Evolutionary conservation across 2,113 vertebrate species (phyloP).

Genomic region (Serilophus lunatus): DNA sequence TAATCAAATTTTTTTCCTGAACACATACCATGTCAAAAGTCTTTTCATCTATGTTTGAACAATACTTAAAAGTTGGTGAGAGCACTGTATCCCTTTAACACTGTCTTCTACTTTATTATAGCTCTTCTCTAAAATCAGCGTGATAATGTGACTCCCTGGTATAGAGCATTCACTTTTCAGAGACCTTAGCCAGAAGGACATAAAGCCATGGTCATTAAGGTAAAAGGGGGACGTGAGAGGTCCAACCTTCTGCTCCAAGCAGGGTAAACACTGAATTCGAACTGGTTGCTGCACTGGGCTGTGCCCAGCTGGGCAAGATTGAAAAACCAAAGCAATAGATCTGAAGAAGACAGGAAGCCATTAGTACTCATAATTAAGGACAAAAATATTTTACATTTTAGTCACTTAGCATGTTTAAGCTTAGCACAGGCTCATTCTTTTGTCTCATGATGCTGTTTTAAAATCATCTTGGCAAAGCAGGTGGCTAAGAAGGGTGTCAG

Average conservation of each 20-base stretch:
- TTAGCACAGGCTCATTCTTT: conserved; percentile 21
- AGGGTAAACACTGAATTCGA: not conserved
- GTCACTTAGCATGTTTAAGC: conserved; percentile 45
- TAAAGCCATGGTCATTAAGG: not conserved
- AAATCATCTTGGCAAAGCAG: conserved; percentile 42
- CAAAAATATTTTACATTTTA: conserved; percentile 50
- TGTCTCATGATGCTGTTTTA: conserved; percentile 4
- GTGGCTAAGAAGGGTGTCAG: conserved; percentile 45
- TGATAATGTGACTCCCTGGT: not conserved
- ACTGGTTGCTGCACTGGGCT: not conserved
- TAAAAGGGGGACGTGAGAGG: not conserved
- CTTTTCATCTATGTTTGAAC: not conserved
- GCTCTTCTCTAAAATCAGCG: not conserved
- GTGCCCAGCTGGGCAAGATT: not conserved
- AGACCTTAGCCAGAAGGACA: not conserved
- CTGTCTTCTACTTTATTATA: not conserved
- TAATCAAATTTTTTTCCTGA: not conserved
- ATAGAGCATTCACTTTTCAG: not conserved
- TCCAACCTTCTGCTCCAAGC: not conserved
- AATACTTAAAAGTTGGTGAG: not conserved
- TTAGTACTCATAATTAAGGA: not conserved
- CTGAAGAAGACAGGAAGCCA: not conserved
- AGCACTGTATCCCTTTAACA: not conserved
- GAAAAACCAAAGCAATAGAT: not conserved
- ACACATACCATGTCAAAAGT: not conserved